Conservation (phyloP, 2,888 invertebrate species). For the Oxyteleia sp. region DNA sequence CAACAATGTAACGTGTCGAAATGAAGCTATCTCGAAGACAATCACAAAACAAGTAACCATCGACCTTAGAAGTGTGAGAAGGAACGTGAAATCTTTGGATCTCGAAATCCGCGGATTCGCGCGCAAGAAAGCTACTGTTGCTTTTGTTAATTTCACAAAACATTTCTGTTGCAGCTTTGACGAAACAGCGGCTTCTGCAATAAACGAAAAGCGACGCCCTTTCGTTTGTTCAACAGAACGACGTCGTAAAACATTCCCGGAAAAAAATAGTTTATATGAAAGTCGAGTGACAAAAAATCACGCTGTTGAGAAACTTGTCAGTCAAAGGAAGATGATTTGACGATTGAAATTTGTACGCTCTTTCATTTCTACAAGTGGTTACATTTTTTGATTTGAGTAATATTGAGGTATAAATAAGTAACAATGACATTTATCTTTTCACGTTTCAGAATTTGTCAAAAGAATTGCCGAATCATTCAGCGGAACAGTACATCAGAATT, state of each 20-base stretch:
- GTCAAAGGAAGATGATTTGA: neutral
- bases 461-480: conserved; percentile 7
- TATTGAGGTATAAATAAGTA: conserved; percentile 9
- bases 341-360: neutral
- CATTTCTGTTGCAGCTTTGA: conserved; percentile 59
- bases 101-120: conserved; percentile 53
- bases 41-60: conserved; percentile 71
- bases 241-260: conserved; percentile 13
- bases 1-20: conserved; percentile 72
- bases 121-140: conserved; percentile 50
- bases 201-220: conserved; percentile 44
- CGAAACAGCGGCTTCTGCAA: conserved; percentile 59
- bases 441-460: neutral
- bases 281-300: conserved; percentile 6
- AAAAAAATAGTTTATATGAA: conserved; percentile 10
- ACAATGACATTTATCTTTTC: conserved; percentile 11
- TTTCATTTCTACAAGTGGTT: neutral
- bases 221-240: conserved; percentile 30
- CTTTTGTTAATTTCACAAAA: conserved; percentile 63
- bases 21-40: conserved; percentile 69
- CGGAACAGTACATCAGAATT: neutral
- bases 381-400: no score
- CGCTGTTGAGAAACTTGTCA: neutral
- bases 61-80: conserved; percentile 74
- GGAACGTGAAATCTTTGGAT: conserved; percentile 71